Evolutionary conservation across 2,888 invertebrate genomes (phyloP).

Genomic region (Clitarchus hookeri): DNA sequence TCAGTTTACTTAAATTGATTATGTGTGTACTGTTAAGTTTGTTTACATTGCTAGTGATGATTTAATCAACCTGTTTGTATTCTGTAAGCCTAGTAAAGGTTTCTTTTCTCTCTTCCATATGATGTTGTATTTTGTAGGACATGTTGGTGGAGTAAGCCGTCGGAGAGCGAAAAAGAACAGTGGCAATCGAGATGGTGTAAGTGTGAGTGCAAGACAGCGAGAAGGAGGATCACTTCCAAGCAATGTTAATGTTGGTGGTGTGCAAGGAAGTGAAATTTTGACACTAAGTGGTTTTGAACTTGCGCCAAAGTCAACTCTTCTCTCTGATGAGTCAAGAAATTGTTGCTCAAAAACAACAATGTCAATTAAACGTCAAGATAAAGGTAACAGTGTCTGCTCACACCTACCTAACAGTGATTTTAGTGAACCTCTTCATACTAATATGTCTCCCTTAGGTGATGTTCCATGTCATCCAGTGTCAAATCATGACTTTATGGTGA

Average conservation of each 20-base stretch:
- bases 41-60: no score
- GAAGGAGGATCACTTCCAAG: slow-evolving; percentile 69
- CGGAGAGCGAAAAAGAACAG: not conserved
- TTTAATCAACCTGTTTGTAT: no score
- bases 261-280: slow-evolving; percentile 34
- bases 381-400: not conserved
- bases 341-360: slow-evolving; percentile 15
- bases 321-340: slow-evolving; percentile 36
- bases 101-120: not conserved
- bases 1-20: no score
- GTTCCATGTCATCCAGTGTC: slow-evolving; percentile 45
- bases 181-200: slow-evolving; percentile 22
- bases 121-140: not conserved
- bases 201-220: slow-evolving; percentile 60
- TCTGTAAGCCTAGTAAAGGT: no score
- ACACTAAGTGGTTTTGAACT: slow-evolving; percentile 37
- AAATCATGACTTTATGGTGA: slow-evolving; percentile 56
- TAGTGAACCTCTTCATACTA: not conserved
- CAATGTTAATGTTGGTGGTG: slow-evolving; percentile 57
- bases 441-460: slow-evolving; percentile 20
- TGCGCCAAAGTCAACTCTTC: slow-evolving; percentile 32
- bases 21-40: no score
- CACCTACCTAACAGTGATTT: not conserved
- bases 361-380: slow-evolving; percentile 15
- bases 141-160: not conserved